Evolutionary conservation across 2,113 vertebrate species (phyloP).

Genomic region (Stercorarius parasiticus): DNA sequence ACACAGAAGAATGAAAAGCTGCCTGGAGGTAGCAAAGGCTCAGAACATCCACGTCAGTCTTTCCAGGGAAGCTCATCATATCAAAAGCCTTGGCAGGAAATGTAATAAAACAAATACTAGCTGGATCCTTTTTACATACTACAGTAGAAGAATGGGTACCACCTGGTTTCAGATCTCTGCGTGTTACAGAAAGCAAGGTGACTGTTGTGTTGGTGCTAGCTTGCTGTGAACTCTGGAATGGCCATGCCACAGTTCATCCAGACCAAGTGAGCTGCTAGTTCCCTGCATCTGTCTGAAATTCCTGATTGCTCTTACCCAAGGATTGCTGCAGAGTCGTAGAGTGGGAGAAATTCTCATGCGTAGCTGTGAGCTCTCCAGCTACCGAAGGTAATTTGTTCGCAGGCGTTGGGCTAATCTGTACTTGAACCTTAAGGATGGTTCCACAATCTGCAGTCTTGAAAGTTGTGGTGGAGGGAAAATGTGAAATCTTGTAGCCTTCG

Average conservation of each 20-base stretch:
- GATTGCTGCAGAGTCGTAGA: background rate
- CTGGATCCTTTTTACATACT: background rate
- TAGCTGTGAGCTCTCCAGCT: background rate
- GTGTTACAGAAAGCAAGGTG: background rate
- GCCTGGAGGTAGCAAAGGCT: background rate
- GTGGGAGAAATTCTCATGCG: background rate
- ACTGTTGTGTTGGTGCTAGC: background rate
- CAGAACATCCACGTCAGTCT: background rate
- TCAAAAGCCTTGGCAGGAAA: background rate
- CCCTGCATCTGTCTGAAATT: background rate
- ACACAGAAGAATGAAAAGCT: background rate
- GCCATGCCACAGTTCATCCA: background rate
- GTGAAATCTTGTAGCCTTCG: background rate
- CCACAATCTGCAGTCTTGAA: background rate
- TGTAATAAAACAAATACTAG: background rate
- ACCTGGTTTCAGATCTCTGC: background rate
- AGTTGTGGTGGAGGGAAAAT: rapidly evolving
- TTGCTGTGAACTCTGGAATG: background rate
- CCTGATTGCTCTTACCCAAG: background rate
- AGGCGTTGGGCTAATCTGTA: background rate
- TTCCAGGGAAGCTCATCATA: background rate
- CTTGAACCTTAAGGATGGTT: background rate
- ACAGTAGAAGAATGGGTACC: background rate
- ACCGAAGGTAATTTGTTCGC: background rate
- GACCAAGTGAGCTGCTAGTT: background rate